Evolutionary conservation across 1,140 invertebrate species (phyloP).

Genomic region (Telenomus remus): DNA sequence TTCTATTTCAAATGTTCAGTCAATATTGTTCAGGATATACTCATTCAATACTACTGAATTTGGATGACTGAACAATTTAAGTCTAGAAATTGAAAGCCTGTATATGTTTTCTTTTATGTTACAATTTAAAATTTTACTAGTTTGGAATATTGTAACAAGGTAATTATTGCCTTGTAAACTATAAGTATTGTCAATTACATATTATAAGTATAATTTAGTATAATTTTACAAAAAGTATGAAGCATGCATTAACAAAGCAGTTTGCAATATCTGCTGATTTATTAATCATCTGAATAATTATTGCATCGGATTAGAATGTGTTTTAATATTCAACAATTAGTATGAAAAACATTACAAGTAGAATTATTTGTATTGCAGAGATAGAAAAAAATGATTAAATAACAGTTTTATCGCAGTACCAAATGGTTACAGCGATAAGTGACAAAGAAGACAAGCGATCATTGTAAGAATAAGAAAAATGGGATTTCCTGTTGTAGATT

Average conservation of each 20-base stretch:
- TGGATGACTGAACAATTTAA: not conserved
- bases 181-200: no score
- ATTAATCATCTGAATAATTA: no score
- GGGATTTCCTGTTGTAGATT: slow-evolving; percentile 26
- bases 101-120: slow-evolving; percentile 68
- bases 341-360: not conserved
- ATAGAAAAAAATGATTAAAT: no score
- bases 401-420: slow-evolving; percentile 27
- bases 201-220: slow-evolving; percentile 24
- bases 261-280: slow-evolving; percentile 23
- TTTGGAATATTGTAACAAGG: no score
- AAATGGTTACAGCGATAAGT: slow-evolving; percentile 52
- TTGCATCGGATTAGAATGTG: no score
- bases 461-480: slow-evolving; percentile 40
- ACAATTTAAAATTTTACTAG: no score
- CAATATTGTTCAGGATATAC: not conserved
- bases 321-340: no score
- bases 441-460: slow-evolving; percentile 53
- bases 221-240: slow-evolving; percentile 43
- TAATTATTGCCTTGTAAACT: no score
- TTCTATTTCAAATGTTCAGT: no score
- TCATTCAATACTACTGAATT: not conserved
- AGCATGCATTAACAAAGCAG: slow-evolving; percentile 55
- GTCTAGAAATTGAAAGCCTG: slow-evolving; percentile 66
- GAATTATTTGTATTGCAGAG: slow-evolving; percentile 16